Percentiles rank a stretch among this genome's conserved stretches.
These are phyloP conservation scores for Penaeus chinensis DNA, from an alignment of 1,140 invertebrate genomes.

Conservation along the genomic window DNA sequence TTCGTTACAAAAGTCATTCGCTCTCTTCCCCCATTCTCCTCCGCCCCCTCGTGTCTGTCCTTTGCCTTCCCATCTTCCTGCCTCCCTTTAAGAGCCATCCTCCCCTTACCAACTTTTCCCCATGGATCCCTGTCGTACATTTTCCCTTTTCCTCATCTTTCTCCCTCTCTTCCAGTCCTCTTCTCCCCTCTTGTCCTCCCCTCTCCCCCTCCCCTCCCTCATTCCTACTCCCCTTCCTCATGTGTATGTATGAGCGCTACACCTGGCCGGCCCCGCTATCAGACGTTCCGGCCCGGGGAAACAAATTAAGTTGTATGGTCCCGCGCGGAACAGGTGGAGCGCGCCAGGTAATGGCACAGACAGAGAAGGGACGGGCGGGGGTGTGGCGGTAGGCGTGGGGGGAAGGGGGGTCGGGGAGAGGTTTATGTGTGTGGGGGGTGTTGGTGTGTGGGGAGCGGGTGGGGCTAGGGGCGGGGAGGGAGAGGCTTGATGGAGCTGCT, in stretches of 20 bases:
- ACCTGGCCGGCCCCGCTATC: background rate
- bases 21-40: background rate
- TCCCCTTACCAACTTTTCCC: too few relatives aligned
- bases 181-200: background rate
- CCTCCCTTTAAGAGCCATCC: background rate
- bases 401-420: too few relatives aligned
- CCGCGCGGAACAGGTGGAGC: conserved; percentile 27
- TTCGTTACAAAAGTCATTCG: too few relatives aligned
- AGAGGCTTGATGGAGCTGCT: too few relatives aligned
- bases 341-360: conserved; percentile 13
- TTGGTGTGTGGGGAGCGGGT: too few relatives aligned
- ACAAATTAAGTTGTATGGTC: conserved; percentile 30
- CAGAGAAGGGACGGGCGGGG: conserved; percentile 2
- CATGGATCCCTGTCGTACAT: too few relatives aligned
- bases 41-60: background rate
- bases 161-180: conserved; percentile 5
- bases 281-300: background rate
- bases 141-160: conserved; percentile 2
- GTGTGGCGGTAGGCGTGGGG: background rate
- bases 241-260: background rate
- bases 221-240: background rate
- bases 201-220: background rate
- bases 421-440: too few relatives aligned
- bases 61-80: conserved; percentile 9
- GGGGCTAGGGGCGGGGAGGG: too few relatives aligned